These are phyloP conservation scores for Drosophila melanica DNA, from an alignment of 1,140 invertebrate genomes.

Conservation along the genomic window DNA sequence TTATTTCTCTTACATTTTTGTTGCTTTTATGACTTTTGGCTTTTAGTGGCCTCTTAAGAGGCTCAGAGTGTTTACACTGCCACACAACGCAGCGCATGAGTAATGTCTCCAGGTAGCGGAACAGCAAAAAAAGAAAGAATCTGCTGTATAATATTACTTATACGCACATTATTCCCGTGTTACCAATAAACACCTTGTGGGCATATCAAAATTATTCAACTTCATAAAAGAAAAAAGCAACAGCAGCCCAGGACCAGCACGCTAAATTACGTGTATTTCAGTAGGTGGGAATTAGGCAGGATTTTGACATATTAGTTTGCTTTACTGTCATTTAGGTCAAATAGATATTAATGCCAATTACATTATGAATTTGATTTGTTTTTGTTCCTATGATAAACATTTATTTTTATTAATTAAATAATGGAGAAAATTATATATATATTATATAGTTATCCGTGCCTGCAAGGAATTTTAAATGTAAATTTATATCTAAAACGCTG, in stretches of 20 bases:
- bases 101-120: constrained; percentile 56
- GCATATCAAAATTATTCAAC: constrained; percentile 65
- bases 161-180: constrained; percentile 74
- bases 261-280: constrained; percentile 44
- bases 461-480: no score
- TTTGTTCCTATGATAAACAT: no score
- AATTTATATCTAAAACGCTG: no score
- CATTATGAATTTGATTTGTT: neutral
- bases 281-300: neutral
- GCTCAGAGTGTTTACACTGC: constrained; percentile 58
- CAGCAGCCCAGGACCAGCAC: constrained; percentile 1
- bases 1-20: constrained; percentile 60
- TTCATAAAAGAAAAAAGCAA: constrained; percentile 50
- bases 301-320: constrained; percentile 44
- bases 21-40: constrained; percentile 79
- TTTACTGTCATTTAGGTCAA: constrained; percentile 12
- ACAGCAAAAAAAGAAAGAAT: neutral
- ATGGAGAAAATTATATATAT: no score
- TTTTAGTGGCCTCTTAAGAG: constrained; percentile 78
- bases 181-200: constrained; percentile 78
- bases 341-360: neutral
- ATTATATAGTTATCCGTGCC: no score
- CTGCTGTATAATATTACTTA: constrained; percentile 70
- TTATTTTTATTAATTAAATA: no score
- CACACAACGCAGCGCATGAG: constrained; percentile 58